Evolutionary conservation across 1,140 invertebrate genomes (phyloP), one percentile per base, ranked within the genome.

Genomic region (Orchestia grillus): DNA sequence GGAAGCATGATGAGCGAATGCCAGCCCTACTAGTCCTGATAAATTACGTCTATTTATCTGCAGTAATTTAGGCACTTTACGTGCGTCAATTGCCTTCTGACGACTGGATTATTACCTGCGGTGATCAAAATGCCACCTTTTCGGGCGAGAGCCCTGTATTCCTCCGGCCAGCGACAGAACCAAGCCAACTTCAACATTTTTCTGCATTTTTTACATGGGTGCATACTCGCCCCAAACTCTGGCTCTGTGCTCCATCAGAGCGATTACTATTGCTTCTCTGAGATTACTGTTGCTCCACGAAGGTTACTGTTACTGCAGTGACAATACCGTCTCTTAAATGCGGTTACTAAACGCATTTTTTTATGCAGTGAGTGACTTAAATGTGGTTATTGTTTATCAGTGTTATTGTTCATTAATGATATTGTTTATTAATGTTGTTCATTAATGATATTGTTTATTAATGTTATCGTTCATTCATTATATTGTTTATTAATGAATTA

Each of bases 61-160:
- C 92, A 94, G 92, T 94, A 94, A 94, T 94, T 94, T 94, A 94
- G 92, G 43, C 92, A 94, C 92, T 94, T 94, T 94, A 94, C 92
- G 92, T 45, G 92, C 92, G 92, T 94, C 92, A 94, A 94, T 94
- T 94, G 92, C 92, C 92, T 94, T 94, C 92, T 94, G 92, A 94
- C 92, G 92, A 47, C 43, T 45, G 92, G 44, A 94, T 94, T 94
- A 45, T 44, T 44, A 44, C 92, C 44, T 36, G 6, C 47, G 92
- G 43, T 45, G 43, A 94, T 94, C 92, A 94, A 94, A 94, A 45
- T 94, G 47, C 43, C 92, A 15, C 44, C 92, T 94, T 47, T 94
- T 94, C 44, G 15, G 40, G 6, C 43, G 0, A 94, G 47, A 94
- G 23, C 43, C 92, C n/a, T 47, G 23, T 40, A 94, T 94, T 45